A percentile compares a stretch with the other conserved stretches of the same genome.
Conservation (phyloP, 2,888 invertebrate genomes). For the Portevinia maculata region DNA sequence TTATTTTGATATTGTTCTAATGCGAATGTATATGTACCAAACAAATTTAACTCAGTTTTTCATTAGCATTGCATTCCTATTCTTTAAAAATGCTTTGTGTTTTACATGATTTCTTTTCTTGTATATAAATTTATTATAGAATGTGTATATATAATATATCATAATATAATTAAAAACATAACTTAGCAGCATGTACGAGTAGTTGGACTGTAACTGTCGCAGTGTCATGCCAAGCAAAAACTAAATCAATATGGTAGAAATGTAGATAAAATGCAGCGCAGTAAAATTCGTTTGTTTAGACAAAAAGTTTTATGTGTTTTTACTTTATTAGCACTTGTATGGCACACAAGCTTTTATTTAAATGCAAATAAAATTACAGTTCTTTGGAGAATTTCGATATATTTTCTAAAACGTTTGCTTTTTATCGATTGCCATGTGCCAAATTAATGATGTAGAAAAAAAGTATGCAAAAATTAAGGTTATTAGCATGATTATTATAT, state of each 20-base stretch:
- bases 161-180: constrained; percentile 36
- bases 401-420: background rate
- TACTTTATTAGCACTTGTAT: constrained; percentile 62
- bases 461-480: background rate
- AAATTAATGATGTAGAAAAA: background rate
- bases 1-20: constrained; percentile 75
- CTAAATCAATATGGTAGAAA: background rate
- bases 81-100: constrained; percentile 68
- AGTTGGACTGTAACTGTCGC: constrained; percentile 33
- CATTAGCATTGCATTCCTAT: constrained; percentile 48
- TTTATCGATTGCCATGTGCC: constrained; percentile 14
- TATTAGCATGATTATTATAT: background rate
- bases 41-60: constrained; percentile 37
- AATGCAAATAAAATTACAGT: constrained; percentile 10
- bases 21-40: constrained; percentile 66
- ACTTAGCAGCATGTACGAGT: constrained; percentile 62
- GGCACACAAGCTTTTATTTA: constrained; percentile 41
- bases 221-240: constrained; percentile 22
- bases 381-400: constrained; percentile 65
- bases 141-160: constrained; percentile 34
- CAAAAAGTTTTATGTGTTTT: constrained; percentile 40
- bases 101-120: constrained; percentile 70
- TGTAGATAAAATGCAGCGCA: constrained; percentile 39
- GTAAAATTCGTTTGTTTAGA: constrained; percentile 39
- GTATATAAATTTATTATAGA: constrained; percentile 52